These are phyloP conservation scores for Drosophila demipolita DNA, from an alignment of 2,888 invertebrate species.

Conservation along the genomic window DNA sequence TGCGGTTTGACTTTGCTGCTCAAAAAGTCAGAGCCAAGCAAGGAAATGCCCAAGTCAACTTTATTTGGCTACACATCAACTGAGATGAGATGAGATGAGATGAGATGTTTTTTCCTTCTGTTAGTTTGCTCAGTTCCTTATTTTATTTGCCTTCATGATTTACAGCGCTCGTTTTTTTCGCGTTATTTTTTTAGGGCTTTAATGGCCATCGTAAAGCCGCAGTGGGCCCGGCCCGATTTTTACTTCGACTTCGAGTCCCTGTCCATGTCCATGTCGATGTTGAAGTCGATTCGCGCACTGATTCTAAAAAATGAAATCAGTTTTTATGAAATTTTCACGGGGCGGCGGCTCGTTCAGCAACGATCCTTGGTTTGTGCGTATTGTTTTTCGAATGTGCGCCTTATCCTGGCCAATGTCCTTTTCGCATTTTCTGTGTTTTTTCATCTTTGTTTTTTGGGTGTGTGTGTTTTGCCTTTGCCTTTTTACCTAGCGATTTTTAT, in stretches of 20 bases:
- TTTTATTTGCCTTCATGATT: conserved; percentile 63
- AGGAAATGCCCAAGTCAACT: conserved; percentile 28
- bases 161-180: conserved; percentile 76
- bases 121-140: conserved; percentile 16
- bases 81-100: not conserved
- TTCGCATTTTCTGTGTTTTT: conserved; percentile 22
- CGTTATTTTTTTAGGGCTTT: conserved; percentile 75
- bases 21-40: conserved; percentile 20
- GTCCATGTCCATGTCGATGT: conserved; percentile 7
- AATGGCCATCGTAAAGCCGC: conserved; percentile 76
- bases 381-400: conserved; percentile 23
- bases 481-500: conserved; percentile 52
- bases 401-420: conserved; percentile 18
- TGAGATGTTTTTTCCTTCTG: not conserved
- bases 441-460: conserved; percentile 6
- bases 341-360: conserved; percentile 5
- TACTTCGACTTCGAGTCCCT: conserved; percentile 26
- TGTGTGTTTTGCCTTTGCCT: conserved; percentile 10
- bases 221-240: conserved; percentile 44
- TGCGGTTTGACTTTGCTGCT: conserved; percentile 78
- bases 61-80: not conserved
- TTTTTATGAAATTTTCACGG: conserved; percentile 73
- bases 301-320: conserved; percentile 84
- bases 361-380: conserved; percentile 27
- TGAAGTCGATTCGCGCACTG: conserved; percentile 73